Conservation (phyloP, 2,113 vertebrate genomes). For the Ibidorhyncha struthersii region DNA sequence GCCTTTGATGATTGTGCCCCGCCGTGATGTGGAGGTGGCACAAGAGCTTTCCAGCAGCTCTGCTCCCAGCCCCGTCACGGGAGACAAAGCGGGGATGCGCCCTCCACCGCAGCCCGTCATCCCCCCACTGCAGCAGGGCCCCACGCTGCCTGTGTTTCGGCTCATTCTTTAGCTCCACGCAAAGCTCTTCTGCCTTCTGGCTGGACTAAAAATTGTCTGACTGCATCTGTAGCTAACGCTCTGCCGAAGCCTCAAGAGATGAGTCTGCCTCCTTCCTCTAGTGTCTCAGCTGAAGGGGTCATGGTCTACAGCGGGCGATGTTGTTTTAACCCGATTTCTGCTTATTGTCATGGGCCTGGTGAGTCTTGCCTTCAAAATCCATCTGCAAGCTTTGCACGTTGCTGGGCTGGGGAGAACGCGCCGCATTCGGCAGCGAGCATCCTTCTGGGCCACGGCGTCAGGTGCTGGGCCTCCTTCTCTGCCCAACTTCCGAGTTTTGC, state of each 20-base stretch:
- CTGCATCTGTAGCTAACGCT: not conserved
- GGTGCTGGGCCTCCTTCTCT: not conserved
- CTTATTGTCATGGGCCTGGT: not conserved
- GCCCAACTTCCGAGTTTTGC: not conserved
- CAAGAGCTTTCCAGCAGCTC: not conserved
- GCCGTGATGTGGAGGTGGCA: not conserved
- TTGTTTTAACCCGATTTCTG: not conserved
- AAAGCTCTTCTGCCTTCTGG: not conserved
- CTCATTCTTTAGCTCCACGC: not conserved
- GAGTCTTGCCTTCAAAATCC: not conserved
- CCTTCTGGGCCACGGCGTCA: not conserved
- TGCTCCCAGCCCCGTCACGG: fast-evolving
- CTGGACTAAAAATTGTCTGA: too few species aligned
- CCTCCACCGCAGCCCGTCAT: not conserved
- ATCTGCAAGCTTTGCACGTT: not conserved
- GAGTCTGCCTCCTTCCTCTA: not conserved
- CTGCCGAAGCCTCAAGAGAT: not conserved
- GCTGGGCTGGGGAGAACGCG: not conserved
- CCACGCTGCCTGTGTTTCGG: fast-evolving
- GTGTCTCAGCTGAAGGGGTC: not conserved
- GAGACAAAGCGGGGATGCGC: not conserved
- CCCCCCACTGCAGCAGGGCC: not conserved
- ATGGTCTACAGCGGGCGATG: not conserved
- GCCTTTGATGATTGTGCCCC: not conserved
- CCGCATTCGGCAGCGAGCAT: fast-evolving